Conservation (phyloP, 2,113 vertebrate species). For the Lichenostomus cassidix region DNA sequence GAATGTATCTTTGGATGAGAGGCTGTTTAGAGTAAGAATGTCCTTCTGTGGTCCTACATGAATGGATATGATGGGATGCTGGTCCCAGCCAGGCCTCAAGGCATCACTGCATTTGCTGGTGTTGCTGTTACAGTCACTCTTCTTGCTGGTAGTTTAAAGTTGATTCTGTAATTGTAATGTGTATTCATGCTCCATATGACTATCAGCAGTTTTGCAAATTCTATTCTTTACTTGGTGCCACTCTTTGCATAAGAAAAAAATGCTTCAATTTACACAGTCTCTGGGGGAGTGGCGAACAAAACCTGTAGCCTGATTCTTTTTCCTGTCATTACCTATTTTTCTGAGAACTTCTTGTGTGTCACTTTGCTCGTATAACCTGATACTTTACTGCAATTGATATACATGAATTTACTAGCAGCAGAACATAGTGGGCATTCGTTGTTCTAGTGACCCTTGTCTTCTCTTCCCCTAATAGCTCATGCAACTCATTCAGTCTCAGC, state of each 20-base stretch:
- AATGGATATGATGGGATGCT: fast-evolving
- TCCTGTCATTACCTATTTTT: conserved; percentile 25
- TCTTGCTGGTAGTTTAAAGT: not conserved
- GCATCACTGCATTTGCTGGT: not conserved
- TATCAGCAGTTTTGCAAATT: conserved; percentile 31
- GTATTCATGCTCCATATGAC: not conserved
- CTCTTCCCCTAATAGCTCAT: not conserved
- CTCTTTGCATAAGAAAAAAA: conserved; percentile 46
- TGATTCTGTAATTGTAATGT: not conserved
- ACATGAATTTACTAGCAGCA: not conserved
- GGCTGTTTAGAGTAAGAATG: not conserved
- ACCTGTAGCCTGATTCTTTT: conserved; percentile 37
- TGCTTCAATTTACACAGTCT: conserved; percentile 9
- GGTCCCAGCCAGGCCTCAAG: not conserved
- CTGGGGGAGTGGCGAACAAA: not conserved
- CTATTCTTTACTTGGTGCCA: not conserved
- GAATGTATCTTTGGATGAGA: not conserved
- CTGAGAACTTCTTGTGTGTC: not conserved
- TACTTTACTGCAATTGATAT: conserved; percentile 22
- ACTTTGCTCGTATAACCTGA: not conserved
- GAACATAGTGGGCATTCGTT: conserved; percentile 9
- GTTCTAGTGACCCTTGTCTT: not conserved
- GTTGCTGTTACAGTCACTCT: not conserved
- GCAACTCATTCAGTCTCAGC: not conserved
- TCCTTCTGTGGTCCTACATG: not conserved